Base-by-base conservation (phyloP, 1,140 invertebrate species). In the Drosophila varians region DNA sequence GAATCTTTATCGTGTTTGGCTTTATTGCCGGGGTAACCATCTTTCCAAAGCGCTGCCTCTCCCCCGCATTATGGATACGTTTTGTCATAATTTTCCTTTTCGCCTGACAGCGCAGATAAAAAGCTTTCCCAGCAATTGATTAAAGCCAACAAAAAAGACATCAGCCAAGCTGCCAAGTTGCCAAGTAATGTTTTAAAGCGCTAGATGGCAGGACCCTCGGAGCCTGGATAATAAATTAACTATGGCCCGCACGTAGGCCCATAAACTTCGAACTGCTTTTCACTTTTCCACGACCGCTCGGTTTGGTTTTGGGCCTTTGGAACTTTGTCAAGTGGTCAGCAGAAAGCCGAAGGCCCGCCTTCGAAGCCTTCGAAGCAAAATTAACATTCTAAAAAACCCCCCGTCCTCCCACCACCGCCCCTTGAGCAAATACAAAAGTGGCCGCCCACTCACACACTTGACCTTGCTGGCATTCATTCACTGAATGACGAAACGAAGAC, bases 251-350 rank as follows among this genome's bases (percentile, higher is more conserved):
- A 86, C 80, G 80, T 86, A 86, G 80, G 38, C 66, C 45, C 62
- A 80, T 87, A 65, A 86, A 87, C 47, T 66, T 70, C 72, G 46
- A 66, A 66, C 78, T 71, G 74, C 68, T 77, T 60, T 70, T 55
- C 69, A 83, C 62, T 56, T 64, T 62, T 64, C 54, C 49, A 69
- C 58, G 36, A 16, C 26, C 23, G 12, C 36, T n/a, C n/a, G 25
- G 31, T 1, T 47, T 16, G 28, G 28, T 25, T 25, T 25, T 4
- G 23, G 9, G 7, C 4, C 26, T n/a, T n/a, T n/a, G 9, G 71
- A 70, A 77, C 57, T 62, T 74, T 78, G 65, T 72, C 72, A 80
- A 86, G 76, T 86, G 79, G 79, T 84, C 79, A 84, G 60, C 65
- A 38, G 58, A 53, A 56, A 43, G 18, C 48, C 38, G 58, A 53